Evolutionary conservation across 2,888 invertebrate genomes (phyloP).

Genomic region (Diaperis boleti): DNA sequence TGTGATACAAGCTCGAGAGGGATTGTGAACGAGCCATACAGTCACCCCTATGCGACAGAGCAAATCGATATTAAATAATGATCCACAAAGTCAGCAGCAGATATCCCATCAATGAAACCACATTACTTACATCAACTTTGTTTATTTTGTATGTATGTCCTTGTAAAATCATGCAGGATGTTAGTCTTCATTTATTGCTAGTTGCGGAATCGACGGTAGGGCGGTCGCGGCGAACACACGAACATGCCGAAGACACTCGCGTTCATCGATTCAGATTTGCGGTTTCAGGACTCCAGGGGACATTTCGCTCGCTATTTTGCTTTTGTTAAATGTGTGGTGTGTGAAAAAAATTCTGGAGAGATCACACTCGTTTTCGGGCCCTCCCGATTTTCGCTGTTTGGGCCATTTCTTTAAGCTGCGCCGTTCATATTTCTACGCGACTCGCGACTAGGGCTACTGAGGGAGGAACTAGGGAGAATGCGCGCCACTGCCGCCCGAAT

Average conservation of each 20-base stretch:
- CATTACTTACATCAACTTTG: slow-evolving; percentile 65
- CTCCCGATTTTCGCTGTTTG: slow-evolving; percentile 57
- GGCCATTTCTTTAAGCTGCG: slow-evolving; percentile 61
- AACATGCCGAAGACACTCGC: slow-evolving; percentile 58
- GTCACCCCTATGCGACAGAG: slow-evolving; percentile 65
- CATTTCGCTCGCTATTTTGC: slow-evolving; percentile 41
- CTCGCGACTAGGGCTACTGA: slow-evolving; percentile 51
- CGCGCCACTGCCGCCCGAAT: too few species aligned
- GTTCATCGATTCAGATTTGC: slow-evolving; percentile 43
- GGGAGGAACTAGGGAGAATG: slow-evolving; percentile 50
- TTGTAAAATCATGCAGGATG: slow-evolving; percentile 64
- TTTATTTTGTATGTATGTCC: slow-evolving; percentile 64
- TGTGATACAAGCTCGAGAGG: slow-evolving; percentile 53
- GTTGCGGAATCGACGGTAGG: slow-evolving; percentile 54
- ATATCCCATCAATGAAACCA: slow-evolving; percentile 46
- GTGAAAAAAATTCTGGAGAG: too few species aligned
- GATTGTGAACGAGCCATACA: slow-evolving; percentile 62
- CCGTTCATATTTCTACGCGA: too few species aligned
- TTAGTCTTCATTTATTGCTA: slow-evolving; percentile 66
- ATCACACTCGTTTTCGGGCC: slow-evolving; percentile 52
- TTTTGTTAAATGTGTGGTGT: too few species aligned
- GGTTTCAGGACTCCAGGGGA: too few species aligned
- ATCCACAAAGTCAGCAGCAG: slow-evolving; percentile 60
- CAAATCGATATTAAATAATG: slow-evolving; percentile 65
- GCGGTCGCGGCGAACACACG: slow-evolving; percentile 52